phyloP scores from a whole-genome alignment of 64 coral and sea anemone species.

The Stichodactyla mertensii region DNA sequence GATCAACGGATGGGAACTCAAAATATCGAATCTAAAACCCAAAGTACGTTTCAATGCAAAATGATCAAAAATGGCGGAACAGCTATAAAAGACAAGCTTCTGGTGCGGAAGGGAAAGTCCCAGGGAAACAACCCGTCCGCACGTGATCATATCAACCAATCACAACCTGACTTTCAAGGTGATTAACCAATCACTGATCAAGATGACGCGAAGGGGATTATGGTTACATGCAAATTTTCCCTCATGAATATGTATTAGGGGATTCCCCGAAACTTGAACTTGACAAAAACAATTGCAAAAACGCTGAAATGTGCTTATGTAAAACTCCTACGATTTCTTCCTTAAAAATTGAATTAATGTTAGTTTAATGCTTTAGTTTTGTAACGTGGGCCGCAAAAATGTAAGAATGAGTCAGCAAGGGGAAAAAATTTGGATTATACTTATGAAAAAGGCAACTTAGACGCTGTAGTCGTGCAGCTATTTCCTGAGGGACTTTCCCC shows the following conservation, averaged over 20 bases:
- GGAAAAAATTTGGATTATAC: neutral
- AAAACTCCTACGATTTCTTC: neutral
- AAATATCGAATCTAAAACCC: neutral
- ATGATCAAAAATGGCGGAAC: slow-evolving; percentile 17
- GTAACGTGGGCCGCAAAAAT: neutral
- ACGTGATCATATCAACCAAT: slow-evolving; percentile 65
- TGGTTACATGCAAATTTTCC: neutral
- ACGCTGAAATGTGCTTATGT: neutral
- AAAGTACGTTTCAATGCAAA: neutral
- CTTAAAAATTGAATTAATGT: neutral
- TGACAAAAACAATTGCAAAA: slow-evolving; percentile 4
- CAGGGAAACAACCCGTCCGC: neutral
- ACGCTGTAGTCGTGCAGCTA: neutral
- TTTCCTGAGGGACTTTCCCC: slow-evolving; percentile 10
- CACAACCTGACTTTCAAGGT: neutral
- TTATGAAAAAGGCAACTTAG: neutral
- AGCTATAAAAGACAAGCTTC: neutral
- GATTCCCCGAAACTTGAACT: slow-evolving; percentile 69
- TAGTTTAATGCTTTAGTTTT: neutral
- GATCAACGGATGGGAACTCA: neutral
- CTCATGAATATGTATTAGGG: slow-evolving; percentile 59
- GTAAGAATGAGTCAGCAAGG: neutral
- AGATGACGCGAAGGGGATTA: slow-evolving; percentile 6
- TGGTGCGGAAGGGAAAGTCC: neutral
- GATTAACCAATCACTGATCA: neutral